Base-by-base conservation (phyloP, 1,140 invertebrate genomes). In the Luehdorfia chinensis region DNA sequence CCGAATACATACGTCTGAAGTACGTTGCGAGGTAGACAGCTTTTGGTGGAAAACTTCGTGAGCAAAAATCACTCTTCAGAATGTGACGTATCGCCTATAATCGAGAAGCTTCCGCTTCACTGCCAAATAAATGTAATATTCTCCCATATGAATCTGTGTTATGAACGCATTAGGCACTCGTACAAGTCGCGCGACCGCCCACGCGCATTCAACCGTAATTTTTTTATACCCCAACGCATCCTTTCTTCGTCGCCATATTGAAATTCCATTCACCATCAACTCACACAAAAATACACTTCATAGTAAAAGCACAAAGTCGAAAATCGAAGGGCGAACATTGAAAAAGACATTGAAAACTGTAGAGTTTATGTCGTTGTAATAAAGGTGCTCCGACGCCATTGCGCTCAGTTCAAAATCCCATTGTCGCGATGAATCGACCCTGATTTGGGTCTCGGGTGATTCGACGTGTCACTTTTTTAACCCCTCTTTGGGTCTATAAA, bases 401-500 rank as follows among this genome's bases (percentile, higher is more conserved):
- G 13, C 14, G 13, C 4, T 59, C 57, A 44, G 57, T 63, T 66
- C 59, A 45, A 53, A 43, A 45, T 50, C 60, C 39, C 59, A 73
- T 75, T 73, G 74, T 69, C 41, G 47, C 50, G 54, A 51, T 75
- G 66, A 71, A 74, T 74, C 63, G 59, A 47, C 51, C 61, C 54
- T 70, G 67, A 75, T 79, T 77, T 50, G 68, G 67, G 66, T 58
- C 59, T 59, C 50, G 59, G 60, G 66, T 70, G 69, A 64, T 62
- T 66, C 54, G 64, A 59, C 59, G 53, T 62, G 59, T 55, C 47
- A 18, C 50, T 59, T 69, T 62, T 66, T 66, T 66, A 61, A 65
- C 67, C 66, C 64, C 61, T 66, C n/a, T n/a, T 59, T 59, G 66
- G 39, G 52, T 54, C 50, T 57, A 61, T 56, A 59, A 59, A 66